Percentiles rank a stretch among this genome's conserved stretches.
Evolutionary conservation across 2,888 invertebrate genomes (phyloP).

Genomic region (Dryococelus australis): DNA sequence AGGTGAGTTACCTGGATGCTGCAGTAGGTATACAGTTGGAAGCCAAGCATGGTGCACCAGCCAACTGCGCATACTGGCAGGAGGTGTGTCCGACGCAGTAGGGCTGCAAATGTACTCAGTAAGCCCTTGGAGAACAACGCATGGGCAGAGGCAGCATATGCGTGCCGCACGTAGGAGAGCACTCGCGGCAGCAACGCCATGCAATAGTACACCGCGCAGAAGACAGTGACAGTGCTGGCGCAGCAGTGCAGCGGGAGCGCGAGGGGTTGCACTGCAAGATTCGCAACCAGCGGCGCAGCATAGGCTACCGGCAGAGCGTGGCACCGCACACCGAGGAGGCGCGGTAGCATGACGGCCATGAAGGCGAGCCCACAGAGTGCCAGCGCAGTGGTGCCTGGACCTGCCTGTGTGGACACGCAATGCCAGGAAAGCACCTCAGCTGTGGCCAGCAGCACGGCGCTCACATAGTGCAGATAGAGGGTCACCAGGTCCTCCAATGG

Average conservation of each 20-base stretch:
- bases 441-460: constrained; percentile 56
- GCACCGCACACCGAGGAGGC: constrained; percentile 45
- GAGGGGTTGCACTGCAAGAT: constrained; percentile 58
- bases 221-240: constrained; percentile 56
- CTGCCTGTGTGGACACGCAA: constrained; percentile 55
- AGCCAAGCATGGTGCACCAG: constrained; percentile 60
- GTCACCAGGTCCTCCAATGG: constrained; percentile 59
- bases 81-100: constrained; percentile 59
- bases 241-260: constrained; percentile 59
- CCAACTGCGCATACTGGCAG: constrained; percentile 61
- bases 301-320: constrained; percentile 56
- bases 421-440: constrained; percentile 58
- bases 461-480: constrained; percentile 61
- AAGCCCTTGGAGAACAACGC: constrained; percentile 52
- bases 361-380: constrained; percentile 51
- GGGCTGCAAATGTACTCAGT: constrained; percentile 54
- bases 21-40: constrained; percentile 55
- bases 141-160: constrained; percentile 49
- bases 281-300: constrained; percentile 60
- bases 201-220: constrained; percentile 57
- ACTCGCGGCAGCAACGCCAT: constrained; percentile 57
- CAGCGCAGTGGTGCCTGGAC: constrained; percentile 49
- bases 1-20: constrained; percentile 33
- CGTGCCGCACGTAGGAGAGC: constrained; percentile 53
- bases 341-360: constrained; percentile 54